phyloP scores from a whole-genome alignment of 2,888 invertebrate genomes.

The Neuroscelio doddi region DNA sequence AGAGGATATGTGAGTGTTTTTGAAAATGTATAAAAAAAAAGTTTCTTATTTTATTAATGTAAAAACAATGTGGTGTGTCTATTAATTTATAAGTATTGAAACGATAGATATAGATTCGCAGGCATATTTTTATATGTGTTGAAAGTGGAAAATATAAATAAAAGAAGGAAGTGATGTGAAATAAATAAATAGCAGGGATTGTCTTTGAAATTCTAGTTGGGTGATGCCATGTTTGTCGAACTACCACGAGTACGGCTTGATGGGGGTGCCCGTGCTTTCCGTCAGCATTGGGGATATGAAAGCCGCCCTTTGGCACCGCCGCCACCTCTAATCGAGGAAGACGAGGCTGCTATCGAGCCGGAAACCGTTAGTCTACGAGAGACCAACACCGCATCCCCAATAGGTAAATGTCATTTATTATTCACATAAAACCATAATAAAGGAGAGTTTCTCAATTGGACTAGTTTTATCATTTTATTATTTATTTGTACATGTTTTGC shows the following conservation, averaged over 20 bases:
- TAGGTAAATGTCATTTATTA: constrained; percentile 73
- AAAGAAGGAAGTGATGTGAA: too few species aligned
- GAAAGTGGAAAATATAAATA: too few species aligned
- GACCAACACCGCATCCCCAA: constrained; percentile 74
- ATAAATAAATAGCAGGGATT: not conserved
- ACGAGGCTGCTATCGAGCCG: constrained; percentile 77
- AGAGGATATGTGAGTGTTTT: constrained; percentile 66
- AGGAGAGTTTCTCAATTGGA: not conserved
- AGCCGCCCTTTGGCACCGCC: constrained; percentile 77
- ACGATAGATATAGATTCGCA: too few species aligned
- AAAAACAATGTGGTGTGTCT: too few species aligned
- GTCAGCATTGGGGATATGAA: constrained; percentile 78
- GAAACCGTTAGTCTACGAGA: constrained; percentile 80
- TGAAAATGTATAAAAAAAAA: too few species aligned
- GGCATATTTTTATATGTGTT: too few species aligned
- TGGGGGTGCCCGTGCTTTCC: constrained; percentile 77
- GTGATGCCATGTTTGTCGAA: constrained; percentile 75
- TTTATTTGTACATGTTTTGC: not conserved
- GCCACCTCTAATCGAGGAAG: constrained; percentile 80
- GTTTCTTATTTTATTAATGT: too few species aligned
- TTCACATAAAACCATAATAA: not conserved
- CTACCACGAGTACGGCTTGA: constrained; percentile 81
- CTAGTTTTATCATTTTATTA: too few species aligned
- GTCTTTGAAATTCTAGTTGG: constrained; percentile 68
- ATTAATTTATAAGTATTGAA: too few species aligned